Conservation (phyloP, 2,888 invertebrate genomes). For the Tridacna crocea region DNA sequence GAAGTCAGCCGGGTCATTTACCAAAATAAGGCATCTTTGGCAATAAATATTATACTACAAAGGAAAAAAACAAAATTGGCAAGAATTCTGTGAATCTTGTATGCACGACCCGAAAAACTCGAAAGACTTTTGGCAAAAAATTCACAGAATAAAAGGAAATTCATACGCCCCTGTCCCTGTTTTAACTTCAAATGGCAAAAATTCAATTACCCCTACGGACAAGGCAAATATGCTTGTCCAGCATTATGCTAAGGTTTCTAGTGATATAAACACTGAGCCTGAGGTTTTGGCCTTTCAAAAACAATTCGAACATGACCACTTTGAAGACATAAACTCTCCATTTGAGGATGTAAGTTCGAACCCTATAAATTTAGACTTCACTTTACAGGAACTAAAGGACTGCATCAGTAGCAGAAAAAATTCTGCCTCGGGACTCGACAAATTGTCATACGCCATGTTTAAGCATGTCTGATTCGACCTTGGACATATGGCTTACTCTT, state of each 20-base stretch:
- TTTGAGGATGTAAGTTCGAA: not conserved
- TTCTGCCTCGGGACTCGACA: slow-evolving; percentile 17
- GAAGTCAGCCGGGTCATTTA: slow-evolving; percentile 13
- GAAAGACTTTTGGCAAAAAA: slow-evolving; percentile 26
- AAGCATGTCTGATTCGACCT: not conserved
- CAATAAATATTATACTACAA: not conserved
- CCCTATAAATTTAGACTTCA: slow-evolving; percentile 22
- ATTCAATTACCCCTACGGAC: not conserved
- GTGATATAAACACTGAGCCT: slow-evolving; percentile 15
- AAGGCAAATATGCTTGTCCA: slow-evolving; percentile 20
- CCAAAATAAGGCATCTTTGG: not conserved
- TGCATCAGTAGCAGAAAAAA: slow-evolving; percentile 1
- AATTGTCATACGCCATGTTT: slow-evolving; percentile 6
- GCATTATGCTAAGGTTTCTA: slow-evolving; percentile 20
- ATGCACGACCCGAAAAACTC: not conserved
- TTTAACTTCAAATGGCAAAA: not conserved
- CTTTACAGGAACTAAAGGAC: slow-evolving; percentile 12
- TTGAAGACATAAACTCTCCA: not conserved
- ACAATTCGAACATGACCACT: slow-evolving; percentile 17
- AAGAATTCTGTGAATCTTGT: slow-evolving; percentile 19
- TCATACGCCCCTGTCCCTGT: slow-evolving; percentile 1
- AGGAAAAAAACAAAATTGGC: slow-evolving; percentile 11
- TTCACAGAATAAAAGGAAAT: slow-evolving; percentile 20
- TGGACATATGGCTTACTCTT: not conserved
- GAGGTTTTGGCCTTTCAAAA: slow-evolving; percentile 9